A percentile compares a stretch with the other conserved stretches of the same genome.
Evolutionary conservation across 2,797 vertebrate genomes (phyloP).

Genomic region (Botia almorhae): DNA sequence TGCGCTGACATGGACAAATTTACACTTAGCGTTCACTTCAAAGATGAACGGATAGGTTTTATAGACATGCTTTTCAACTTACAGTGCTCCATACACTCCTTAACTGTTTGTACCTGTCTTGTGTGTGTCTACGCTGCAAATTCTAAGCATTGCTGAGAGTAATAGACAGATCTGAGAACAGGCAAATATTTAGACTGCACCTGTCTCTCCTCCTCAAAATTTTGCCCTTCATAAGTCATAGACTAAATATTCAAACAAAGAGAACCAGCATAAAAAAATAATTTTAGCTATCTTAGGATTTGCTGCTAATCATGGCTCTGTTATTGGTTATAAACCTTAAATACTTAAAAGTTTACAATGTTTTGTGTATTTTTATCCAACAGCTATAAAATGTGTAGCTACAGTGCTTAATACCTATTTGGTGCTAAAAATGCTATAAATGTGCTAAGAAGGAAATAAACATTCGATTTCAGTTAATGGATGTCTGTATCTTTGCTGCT

Average conservation of each 20-base stretch:
- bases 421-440: not conserved
- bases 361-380: not conserved
- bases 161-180: conserved; percentile 47
- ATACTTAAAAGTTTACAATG: not conserved
- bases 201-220: conserved; percentile 55
- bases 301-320: not conserved
- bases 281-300: not conserved
- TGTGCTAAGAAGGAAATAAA: conserved; percentile 15
- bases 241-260: conserved; percentile 17
- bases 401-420: not conserved
- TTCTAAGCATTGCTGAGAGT: conserved; percentile 44
- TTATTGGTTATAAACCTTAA: not conserved
- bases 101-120: conserved; percentile 50
- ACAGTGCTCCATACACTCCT: conserved; percentile 12
- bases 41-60: conserved; percentile 51
- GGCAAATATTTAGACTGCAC: conserved; percentile 53
- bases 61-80: conserved; percentile 49
- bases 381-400: not conserved
- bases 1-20: conserved; percentile 75
- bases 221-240: conserved; percentile 40
- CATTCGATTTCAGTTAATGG: conserved; percentile 12
- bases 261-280: conserved; percentile 7
- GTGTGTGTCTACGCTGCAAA: conserved; percentile 37
- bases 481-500: conserved; percentile 12
- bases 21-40: conserved; percentile 64